Evolutionary conservation across 2,113 vertebrate genomes (phyloP), one percentile per base, ranked within the genome.

Genomic region (Gallinago media): DNA sequence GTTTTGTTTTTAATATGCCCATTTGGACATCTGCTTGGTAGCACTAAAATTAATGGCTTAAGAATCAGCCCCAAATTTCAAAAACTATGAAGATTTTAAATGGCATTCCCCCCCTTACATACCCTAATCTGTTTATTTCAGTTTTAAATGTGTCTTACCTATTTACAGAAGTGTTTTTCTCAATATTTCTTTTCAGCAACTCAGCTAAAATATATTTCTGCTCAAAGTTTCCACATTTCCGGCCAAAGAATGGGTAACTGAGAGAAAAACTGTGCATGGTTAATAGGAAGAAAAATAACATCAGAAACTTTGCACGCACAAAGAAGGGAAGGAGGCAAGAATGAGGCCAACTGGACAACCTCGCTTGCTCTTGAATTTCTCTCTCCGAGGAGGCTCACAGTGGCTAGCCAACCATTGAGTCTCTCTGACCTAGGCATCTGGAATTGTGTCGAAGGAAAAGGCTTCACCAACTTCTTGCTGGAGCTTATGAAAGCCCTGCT

Each of bases 151-250:
- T 42, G 26, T 66, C 5, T 12, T 71, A 82, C 26, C 58, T 87
- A 92, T 70, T 85, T 73, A 73, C 25, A 79, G n/a, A 93, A 80
- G 13, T 72, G 23, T 82, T 91, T 95, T 68, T 80, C n/a, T 72
- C 8, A 6, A 3, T 58, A 27, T 62, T 9, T 65, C 61, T 74
- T 79, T 38, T 10, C 6, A 72, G 80, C 12, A 74, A 68, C 47
- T 92, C 32, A 74, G 63, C 56, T 84, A 74, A 92, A 96, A 88
- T 73, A 55, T 61, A 86, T 65, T 94, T 63, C 61, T 80, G 52
- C 47, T 95, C 23, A n/a, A 90, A 92, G 65, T 81, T 94, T 95
- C 84, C 73, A 52, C 5, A 12, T 67, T 96, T 93, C 79, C 75
- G 11, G 11, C 36, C 92, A 94, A 78, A 80, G 32, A 65, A 92